These are phyloP conservation scores for Hydrochoerus hydrochaeris DNA, from an alignment of 2,113 vertebrate genomes.

Conservation along the genomic window DNA sequence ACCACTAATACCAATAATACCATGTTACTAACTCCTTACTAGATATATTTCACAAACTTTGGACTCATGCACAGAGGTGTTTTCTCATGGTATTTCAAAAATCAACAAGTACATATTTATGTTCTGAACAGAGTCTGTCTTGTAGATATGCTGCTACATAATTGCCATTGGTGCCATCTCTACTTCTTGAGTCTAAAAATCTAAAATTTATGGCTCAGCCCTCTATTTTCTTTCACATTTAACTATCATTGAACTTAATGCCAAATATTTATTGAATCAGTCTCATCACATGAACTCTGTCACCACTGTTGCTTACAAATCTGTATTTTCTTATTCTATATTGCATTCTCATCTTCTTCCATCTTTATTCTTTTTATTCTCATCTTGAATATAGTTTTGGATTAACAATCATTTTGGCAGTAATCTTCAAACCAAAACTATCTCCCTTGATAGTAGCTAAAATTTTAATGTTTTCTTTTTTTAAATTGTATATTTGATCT, in stretches of 20 bases:
- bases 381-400: not conserved
- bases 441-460: not conserved
- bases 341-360: not conserved
- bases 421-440: not conserved
- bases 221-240: not conserved
- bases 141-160: not conserved
- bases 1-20: not conserved
- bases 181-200: not conserved
- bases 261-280: not conserved
- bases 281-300: not conserved
- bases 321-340: not conserved
- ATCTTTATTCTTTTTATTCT: not conserved
- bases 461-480: not conserved
- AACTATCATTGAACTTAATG: not conserved
- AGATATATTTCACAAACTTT: not conserved
- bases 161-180: not conserved
- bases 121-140: not conserved
- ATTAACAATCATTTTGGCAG: no score
- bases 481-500: not conserved
- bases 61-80: not conserved
- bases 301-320: not conserved
- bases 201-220: not conserved
- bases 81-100: not conserved
- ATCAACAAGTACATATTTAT: not conserved
- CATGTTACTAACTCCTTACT: not conserved